Conservation (phyloP, 2,113 vertebrate genomes). For the Petrocephalus microphthalmus region DNA sequence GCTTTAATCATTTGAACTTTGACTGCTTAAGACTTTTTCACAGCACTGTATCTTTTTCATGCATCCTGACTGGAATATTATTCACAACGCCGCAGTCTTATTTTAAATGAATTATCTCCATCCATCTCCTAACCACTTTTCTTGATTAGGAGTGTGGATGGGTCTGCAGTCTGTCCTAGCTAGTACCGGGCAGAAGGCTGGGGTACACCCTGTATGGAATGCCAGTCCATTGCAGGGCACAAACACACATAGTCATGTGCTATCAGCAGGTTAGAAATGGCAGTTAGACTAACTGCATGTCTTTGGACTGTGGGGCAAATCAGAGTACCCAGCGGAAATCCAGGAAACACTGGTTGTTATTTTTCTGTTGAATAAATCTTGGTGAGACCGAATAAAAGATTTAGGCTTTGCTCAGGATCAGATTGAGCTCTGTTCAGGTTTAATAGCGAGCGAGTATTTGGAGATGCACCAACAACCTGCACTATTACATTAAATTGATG, state of each 20-base stretch:
- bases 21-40: background rate
- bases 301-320: background rate
- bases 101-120: background rate
- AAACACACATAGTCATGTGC: background rate
- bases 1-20: background rate
- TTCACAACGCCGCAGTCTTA: background rate
- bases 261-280: background rate
- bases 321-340: background rate
- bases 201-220: background rate
- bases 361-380: background rate
- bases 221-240: background rate
- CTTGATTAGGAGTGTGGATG: background rate
- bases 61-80: background rate
- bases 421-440: background rate
- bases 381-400: background rate
- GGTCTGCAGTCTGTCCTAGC: background rate
- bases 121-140: background rate
- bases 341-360: background rate
- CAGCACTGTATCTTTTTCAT: background rate
- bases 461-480: background rate
- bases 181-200: background rate
- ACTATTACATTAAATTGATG: background rate
- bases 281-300: background rate
- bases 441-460: background rate
- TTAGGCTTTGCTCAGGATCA: background rate